These are phyloP conservation scores for Hepsetus odoe DNA, from an alignment of 2,113 vertebrate species.

Conservation along the genomic window DNA sequence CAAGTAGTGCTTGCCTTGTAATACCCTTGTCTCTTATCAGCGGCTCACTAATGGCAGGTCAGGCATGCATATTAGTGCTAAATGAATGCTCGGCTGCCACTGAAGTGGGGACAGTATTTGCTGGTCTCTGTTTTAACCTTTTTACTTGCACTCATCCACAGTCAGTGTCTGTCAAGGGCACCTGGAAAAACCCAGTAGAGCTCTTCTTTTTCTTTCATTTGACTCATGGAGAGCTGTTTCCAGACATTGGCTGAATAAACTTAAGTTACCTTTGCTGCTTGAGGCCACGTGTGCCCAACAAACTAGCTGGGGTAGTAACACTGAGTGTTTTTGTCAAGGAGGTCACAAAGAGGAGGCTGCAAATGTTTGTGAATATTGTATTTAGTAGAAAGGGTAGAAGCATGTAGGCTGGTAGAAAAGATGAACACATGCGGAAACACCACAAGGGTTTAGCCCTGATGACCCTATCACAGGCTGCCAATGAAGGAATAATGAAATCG, in stretches of 20 bases:
- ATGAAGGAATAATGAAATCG: conserved; percentile 38
- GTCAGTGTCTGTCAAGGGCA: conserved; percentile 13
- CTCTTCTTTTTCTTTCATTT: neutral
- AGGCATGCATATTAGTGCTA: conserved; percentile 33
- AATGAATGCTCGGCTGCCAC: neutral
- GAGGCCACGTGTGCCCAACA: neutral
- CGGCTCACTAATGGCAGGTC: conserved; percentile 1
- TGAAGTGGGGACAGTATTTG: neutral
- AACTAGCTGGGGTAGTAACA: neutral
- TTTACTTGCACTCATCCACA: conserved; percentile 19
- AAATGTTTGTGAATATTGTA: conserved; percentile 10
- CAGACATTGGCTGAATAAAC: neutral
- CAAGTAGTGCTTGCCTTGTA: conserved; percentile 16
- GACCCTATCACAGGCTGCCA: conserved; percentile 34
- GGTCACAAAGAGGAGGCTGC: neutral
- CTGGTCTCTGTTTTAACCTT: neutral
- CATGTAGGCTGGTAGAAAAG: neutral
- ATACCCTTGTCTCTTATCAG: conserved; percentile 22
- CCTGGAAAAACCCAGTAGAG: conserved; percentile 35
- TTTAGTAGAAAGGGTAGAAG: too few relatives aligned
- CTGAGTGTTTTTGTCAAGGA: conserved; percentile 18
- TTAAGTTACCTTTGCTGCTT: conserved; percentile 8
- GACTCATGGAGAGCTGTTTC: conserved; percentile 7
- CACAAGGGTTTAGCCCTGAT: conserved; percentile 26
- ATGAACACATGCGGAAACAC: conserved; percentile 8